These are phyloP conservation scores for Podocnemis expansa DNA, from an alignment of 2,113 vertebrate species.

Conservation along the genomic window DNA sequence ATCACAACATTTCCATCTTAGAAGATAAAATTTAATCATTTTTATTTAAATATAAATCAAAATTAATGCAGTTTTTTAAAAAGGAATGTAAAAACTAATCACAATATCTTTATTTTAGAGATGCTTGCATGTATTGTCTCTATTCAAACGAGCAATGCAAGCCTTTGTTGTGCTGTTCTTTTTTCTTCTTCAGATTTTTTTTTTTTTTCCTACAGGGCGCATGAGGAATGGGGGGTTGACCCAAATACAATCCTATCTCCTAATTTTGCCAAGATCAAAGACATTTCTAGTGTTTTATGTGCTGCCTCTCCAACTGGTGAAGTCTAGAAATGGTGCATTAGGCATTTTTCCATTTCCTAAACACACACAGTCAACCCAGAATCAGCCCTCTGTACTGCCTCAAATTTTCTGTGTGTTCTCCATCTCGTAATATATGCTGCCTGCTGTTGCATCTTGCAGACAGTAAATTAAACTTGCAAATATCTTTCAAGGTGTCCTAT, in stretches of 20 bases:
- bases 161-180: slow-evolving; percentile 66
- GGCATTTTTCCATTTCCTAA: slow-evolving; percentile 48
- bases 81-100: slow-evolving; percentile 75
- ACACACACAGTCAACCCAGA: not conserved
- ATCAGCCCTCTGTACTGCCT: not conserved
- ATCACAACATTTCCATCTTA: slow-evolving; percentile 86
- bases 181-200: slow-evolving; percentile 29
- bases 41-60: slow-evolving; percentile 88
- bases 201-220: slow-evolving; percentile 53
- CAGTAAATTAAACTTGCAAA: rapidly evolving
- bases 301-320: slow-evolving; percentile 54
- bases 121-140: slow-evolving; percentile 73
- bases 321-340: slow-evolving; percentile 25
- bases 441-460: rapidly evolving
- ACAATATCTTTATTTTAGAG: slow-evolving; percentile 80
- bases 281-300: slow-evolving; percentile 40
- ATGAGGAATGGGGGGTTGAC: slow-evolving; percentile 66
- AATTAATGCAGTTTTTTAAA: slow-evolving; percentile 80
- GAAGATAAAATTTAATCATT: slow-evolving; percentile 89
- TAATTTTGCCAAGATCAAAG: slow-evolving; percentile 70
- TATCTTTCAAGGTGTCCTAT: not conserved
- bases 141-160: slow-evolving; percentile 69
- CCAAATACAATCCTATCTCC: slow-evolving; percentile 72
- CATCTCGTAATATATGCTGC: not conserved
- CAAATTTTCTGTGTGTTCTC: rapidly evolving